Evolutionary conservation across 2,888 invertebrate genomes (phyloP), one percentile per base, ranked within the genome.

Genomic region (Petrolisthes cinctipes): DNA sequence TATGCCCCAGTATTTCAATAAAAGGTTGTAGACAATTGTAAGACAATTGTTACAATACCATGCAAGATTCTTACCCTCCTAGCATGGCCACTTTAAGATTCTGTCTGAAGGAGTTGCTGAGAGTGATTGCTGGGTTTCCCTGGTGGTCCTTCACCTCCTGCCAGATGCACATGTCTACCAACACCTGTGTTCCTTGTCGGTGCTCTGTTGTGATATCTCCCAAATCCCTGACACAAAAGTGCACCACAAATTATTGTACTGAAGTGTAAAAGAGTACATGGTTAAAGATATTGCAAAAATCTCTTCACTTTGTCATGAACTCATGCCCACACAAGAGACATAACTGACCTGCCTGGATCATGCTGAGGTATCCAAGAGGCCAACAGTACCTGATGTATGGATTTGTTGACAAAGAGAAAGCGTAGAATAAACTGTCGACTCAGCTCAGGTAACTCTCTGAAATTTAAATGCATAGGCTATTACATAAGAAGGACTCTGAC

Each of bases 381-480:
- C 53, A 90, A 71, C 51, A 89, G 51, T 54, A 90, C 85, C 76
- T 90, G 90, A 23, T 82, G 78, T 53, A 91, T 81, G 56, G 91
- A 87, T 73, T 85, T 86, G 76, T 75, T 76, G n/a, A 99, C 97
- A 93, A 98, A 98, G 89, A 99, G 93, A 91, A 98, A 95, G 66
- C 98, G 94, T 93, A 98, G 97, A 4, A 99, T 97, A 94, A 97
- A 98, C 92, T 97, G 97, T 82, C 97, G 95, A 4, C 97, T 97
- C 90, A 98, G 94, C 92, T 97, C 97, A 14, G 98, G 98, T 75
- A 99, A 93, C 93, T 98, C 98, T 91, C 98, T 97, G 93, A 92
- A 95, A 92, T 92, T 92, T 61, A 90, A 73, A 71, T 4, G 5
- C 68, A 20, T 37, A 37, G 20, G 53, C 7, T 78, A 78, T 53